These are phyloP conservation scores for Ancistrus triradiatus DNA, from an alignment of 2,113 vertebrate genomes.

Conservation along the genomic window DNA sequence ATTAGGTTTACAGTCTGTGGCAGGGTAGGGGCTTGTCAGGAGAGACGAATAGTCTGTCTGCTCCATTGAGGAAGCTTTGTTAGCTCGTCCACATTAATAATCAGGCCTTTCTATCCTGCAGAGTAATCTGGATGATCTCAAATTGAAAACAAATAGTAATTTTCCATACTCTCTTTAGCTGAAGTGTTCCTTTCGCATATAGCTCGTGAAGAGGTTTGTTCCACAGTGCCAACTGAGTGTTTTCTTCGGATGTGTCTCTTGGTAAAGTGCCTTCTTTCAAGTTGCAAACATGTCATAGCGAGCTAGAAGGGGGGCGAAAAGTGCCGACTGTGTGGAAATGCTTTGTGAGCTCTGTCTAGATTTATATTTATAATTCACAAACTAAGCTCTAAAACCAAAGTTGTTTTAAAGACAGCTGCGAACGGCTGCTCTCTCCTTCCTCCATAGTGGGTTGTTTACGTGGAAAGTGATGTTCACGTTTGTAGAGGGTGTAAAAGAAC, in stretches of 20 bases:
- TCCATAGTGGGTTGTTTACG: slow-evolving; percentile 42
- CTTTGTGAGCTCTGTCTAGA: slow-evolving; percentile 26
- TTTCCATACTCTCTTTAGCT: slow-evolving; percentile 56
- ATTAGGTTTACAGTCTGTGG: slow-evolving; percentile 50
- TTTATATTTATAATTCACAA: slow-evolving; percentile 43
- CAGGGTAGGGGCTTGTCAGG: slow-evolving; percentile 45
- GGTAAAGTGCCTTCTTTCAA: slow-evolving; percentile 32
- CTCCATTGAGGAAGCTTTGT: slow-evolving; percentile 32
- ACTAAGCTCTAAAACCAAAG: slow-evolving; percentile 30
- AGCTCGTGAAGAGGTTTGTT: slow-evolving; percentile 15
- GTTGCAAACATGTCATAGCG: slow-evolving; percentile 33
- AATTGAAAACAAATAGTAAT: slow-evolving; percentile 75
- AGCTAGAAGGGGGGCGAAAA: neutral
- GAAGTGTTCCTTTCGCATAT: slow-evolving; percentile 20
- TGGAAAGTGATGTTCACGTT: slow-evolving; percentile 28
- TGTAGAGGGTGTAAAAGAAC: slow-evolving; percentile 28
- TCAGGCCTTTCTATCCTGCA: slow-evolving; percentile 52
- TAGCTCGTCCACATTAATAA: slow-evolving; percentile 54
- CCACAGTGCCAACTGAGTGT: slow-evolving; percentile 2
- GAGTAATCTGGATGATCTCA: slow-evolving; percentile 64
- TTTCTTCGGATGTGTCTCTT: slow-evolving; percentile 25
- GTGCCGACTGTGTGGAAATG: slow-evolving; percentile 16
- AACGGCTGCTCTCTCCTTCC: slow-evolving; percentile 6
- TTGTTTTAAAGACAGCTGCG: slow-evolving; percentile 31
- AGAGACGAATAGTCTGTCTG: slow-evolving; percentile 50